Base-by-base conservation (phyloP, 2,797 vertebrate genomes). In the Natrix natrix region DNA sequence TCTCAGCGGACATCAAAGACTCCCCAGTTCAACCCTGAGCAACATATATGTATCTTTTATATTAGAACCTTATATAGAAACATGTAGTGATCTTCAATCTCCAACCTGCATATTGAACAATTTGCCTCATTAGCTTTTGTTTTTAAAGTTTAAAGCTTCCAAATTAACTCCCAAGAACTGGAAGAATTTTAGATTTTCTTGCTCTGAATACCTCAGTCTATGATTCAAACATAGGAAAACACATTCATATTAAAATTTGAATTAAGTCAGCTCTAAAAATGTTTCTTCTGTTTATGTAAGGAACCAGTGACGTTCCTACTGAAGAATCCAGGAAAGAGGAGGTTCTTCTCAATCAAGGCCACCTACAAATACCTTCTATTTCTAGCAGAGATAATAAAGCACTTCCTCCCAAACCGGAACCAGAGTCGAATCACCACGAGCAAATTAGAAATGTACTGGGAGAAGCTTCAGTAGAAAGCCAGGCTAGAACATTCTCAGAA, bases 201-300 rank as follows among this genome's bases (percentile, higher is more conserved):
- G 13, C 6, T 61, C 24, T 92, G 61, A 87, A 57, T 6, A 24
- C 88, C 54, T 57, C 48, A 26, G 90, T 86, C 14, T 63, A 4
- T 63, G 57, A 5, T 89, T 74, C 11, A 89, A 78, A 69, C 2
- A 26, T 91, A 93, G 87, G 66, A 57, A 1, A 57, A 92, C 90
- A 5, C 63, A 22, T 56, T 14, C 28, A 37, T 89, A 54, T 6
- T 92, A 37, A 56, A 7, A 13, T 91, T 91, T 54, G 88, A 69
- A 90, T 89, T 48, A 93, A 90, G 4, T 26, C 94, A 91, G 52
- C 10, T 3, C 24, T 55, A 48, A 66, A 28, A 95, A 91, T 0
- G 2, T 16, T 28, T 89, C 63, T 1, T 17, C 86, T 24, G 0
- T 94, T 96, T 94, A 37, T 96, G 97, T 97, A 96, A 95, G 93